Percentiles rank a stretch among this genome's conserved stretches.
Conservation (phyloP, 2,797 vertebrate species). For the Coregonus sp. region DNA sequence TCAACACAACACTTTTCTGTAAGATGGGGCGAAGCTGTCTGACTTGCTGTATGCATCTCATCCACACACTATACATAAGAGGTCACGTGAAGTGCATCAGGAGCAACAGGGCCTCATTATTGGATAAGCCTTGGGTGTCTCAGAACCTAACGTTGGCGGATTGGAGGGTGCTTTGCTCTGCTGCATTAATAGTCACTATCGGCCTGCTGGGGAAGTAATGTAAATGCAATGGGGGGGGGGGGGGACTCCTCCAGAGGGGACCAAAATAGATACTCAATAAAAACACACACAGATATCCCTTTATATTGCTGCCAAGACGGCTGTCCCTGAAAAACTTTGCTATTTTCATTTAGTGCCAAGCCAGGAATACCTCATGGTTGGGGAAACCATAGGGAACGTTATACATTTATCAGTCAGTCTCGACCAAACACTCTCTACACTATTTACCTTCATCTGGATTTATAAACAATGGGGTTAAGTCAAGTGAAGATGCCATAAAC, state of each 20-base stretch:
- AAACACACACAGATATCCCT: constrained; percentile 49
- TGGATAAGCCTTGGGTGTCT: constrained; percentile 57
- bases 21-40: not conserved
- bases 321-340: constrained; percentile 39
- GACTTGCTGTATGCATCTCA: constrained; percentile 36
- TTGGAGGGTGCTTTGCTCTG: constrained; percentile 64
- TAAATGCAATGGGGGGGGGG: constrained; percentile 42
- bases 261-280: constrained; percentile 55
- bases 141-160: constrained; percentile 68
- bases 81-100: constrained; percentile 65
- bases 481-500: constrained; percentile 17
- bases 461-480: constrained; percentile 7
- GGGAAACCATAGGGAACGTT: constrained; percentile 11
- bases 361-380: constrained; percentile 18
- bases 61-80: constrained; percentile 66
- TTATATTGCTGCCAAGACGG: constrained; percentile 34
- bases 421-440: constrained; percentile 6
- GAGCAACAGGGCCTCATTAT: constrained; percentile 68
- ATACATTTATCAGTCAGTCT: constrained; percentile 11
- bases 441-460: not conserved
- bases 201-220: constrained; percentile 60
- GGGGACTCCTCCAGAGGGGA: constrained; percentile 18
- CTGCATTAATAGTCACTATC: constrained; percentile 62
- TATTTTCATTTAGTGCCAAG: constrained; percentile 27
- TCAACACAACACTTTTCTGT: not conserved